Conservation (phyloP, 2,113 vertebrate genomes). For the Neodontobutis hainanensis region DNA sequence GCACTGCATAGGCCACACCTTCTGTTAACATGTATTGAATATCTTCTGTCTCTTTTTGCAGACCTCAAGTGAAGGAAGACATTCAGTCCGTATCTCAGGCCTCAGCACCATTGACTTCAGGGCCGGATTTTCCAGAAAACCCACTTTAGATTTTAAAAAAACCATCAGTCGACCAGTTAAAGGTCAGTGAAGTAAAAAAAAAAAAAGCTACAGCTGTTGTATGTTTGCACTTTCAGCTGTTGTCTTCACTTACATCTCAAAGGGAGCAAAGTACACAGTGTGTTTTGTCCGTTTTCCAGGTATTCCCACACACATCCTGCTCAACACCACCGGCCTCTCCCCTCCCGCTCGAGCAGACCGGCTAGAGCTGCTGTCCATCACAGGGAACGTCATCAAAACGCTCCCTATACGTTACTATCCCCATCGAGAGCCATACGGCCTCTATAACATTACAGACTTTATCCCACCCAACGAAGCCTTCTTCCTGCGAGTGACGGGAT, state of each 20-base stretch:
- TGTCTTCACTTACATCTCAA: slow-evolving; percentile 1
- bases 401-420: slow-evolving; percentile 91
- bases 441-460: slow-evolving; percentile 97
- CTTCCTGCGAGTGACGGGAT: slow-evolving; percentile 91
- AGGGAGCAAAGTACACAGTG: neutral
- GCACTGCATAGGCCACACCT: no score
- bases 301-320: slow-evolving; percentile 90
- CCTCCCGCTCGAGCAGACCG: slow-evolving; percentile 87
- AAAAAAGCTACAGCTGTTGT: neutral
- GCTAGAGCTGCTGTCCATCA: slow-evolving; percentile 89
- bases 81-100: slow-evolving; percentile 94
- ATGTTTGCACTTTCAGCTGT: slow-evolving; percentile 31
- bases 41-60: slow-evolving; percentile 62
- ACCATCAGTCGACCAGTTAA: slow-evolving; percentile 92
- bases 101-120: slow-evolving; percentile 97
- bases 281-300: slow-evolving; percentile 73
- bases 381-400: slow-evolving; percentile 85
- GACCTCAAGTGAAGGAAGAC: slow-evolving; percentile 91
- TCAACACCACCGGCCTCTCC: slow-evolving; percentile 91
- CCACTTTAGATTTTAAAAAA: slow-evolving; percentile 90
- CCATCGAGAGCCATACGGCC: slow-evolving; percentile 84
- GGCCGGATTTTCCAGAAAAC: slow-evolving; percentile 90
- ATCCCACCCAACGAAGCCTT: slow-evolving; percentile 92
- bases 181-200: slow-evolving; percentile 79
- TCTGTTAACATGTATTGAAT: neutral